These are phyloP conservation scores for Pollachius pollachius DNA, from an alignment of 2,113 vertebrate genomes.

Conservation along the genomic window DNA sequence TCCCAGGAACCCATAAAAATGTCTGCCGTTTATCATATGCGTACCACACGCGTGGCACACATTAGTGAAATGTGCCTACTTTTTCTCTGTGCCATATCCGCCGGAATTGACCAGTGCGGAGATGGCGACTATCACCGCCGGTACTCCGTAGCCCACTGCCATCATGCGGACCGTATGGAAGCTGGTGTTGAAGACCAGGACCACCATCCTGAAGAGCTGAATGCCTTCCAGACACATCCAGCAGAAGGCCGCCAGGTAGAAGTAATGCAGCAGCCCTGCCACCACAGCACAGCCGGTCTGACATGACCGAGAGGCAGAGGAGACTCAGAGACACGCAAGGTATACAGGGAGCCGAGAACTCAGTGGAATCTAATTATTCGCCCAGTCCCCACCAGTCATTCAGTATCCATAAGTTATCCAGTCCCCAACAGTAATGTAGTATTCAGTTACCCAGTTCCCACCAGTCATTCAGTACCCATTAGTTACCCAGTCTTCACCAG, in stretches of 20 bases:
- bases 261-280: constrained; percentile 82
- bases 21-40: too few relatives aligned
- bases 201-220: constrained; percentile 86
- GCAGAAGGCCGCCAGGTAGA: constrained; percentile 83
- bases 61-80: constrained; percentile 66
- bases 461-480: too few relatives aligned
- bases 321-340: constrained; percentile 4
- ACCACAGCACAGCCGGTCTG: constrained; percentile 79
- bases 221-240: constrained; percentile 89
- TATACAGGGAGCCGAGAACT: too few relatives aligned
- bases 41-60: neutral
- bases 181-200: constrained; percentile 80
- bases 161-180: constrained; percentile 71
- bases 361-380: too few relatives aligned
- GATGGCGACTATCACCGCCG: constrained; percentile 74
- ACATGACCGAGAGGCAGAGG: constrained; percentile 1
- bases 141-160: constrained; percentile 79
- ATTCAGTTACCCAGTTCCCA: too few relatives aligned
- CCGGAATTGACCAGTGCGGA: constrained; percentile 57
- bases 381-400: too few relatives aligned
- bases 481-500: too few relatives aligned
- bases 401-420: too few relatives aligned
- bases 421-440: too few relatives aligned
- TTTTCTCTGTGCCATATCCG: constrained; percentile 71
- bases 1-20: neutral